Base-by-base conservation (phyloP, 2,113 vertebrate species). In the Zosterops borbonicus region DNA sequence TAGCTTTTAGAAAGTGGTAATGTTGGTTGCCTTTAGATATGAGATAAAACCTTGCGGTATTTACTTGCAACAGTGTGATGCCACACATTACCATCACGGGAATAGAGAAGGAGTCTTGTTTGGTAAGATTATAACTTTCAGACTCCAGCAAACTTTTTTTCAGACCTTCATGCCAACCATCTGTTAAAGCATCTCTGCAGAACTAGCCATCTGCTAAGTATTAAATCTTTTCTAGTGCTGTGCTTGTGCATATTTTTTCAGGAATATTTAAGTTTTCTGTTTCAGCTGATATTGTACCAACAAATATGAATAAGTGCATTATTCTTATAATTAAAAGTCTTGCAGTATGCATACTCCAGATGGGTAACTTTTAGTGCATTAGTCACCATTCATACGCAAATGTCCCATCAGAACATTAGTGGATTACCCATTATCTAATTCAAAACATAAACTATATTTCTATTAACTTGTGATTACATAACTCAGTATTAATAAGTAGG, bases 171-270 rank as follows among this genome's bases (percentile, higher is more conserved):
- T 96, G 85, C 77, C 92, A 97, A 68, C 96, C 96, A 97, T 97
- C 95, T 98, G 97, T 50, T 92, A 89, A 95, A 76, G 22, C 83
- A 88, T 82, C 76, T 87, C 60, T 94, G 47, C 60, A 96, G 64
- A 96, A 47, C 59, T 83, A 89, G n/a, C 93, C 92, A 95, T 97
- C 97, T 98, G 95, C 93, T 97, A 93, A 89, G 62, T 74, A 76
- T 49, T 94, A 92, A 95, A 91, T 95, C 53, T 91, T 93, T 89
- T 92, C 76, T 80, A 74, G 62, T 73, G 33, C 28, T 82, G 7
- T 82, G 52, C 27, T 74, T 84, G 22, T n/a, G 47, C 52, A 29
- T 74, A 53, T 79, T 92, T 95, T 94, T 87, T 79, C 23, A 83
- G 69, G 82, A 92, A 87, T 86, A 92, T 90, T 86, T 56, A 87